phyloP scores from a whole-genome alignment of 2,888 invertebrate genomes.

The Agrilus cyanescens region DNA sequence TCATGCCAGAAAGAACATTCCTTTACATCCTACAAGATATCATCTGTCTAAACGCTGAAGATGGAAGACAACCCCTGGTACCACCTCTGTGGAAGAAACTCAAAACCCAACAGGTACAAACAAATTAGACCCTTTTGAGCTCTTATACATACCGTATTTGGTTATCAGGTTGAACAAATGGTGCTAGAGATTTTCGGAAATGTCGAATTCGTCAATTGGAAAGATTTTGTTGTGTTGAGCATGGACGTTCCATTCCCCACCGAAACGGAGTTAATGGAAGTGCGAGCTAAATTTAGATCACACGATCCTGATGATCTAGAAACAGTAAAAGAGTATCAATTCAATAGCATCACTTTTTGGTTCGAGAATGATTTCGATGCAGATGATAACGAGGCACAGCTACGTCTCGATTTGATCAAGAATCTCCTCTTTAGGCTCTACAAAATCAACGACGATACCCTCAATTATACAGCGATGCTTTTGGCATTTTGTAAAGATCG shows the following conservation, averaged over 20 bases:
- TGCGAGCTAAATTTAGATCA: constrained; percentile 38
- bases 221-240: constrained; percentile 51
- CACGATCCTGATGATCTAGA: constrained; percentile 36
- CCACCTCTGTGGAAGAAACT: constrained; percentile 32
- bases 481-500: constrained; percentile 49
- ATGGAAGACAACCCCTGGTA: constrained; percentile 22
- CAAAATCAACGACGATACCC: constrained; percentile 34
- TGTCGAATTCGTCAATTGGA: constrained; percentile 48
- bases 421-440: constrained; percentile 47
- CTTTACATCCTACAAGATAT: constrained; percentile 36
- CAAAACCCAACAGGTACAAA: constrained; percentile 10
- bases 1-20: constrained; percentile 31
- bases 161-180: constrained; percentile 20
- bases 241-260: constrained; percentile 44
- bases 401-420: constrained; percentile 33
- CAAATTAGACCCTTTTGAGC: constrained; percentile 6
- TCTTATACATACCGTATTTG: not conserved
- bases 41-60: constrained; percentile 27
- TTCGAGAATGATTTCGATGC: constrained; percentile 27
- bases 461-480: constrained; percentile 52
- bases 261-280: constrained; percentile 40
- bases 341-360: constrained; percentile 31
- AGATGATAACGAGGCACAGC: constrained; percentile 6
- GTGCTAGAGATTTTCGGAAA: constrained; percentile 40
- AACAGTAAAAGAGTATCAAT: constrained; percentile 30